Evolutionary conservation across 2,113 vertebrate species (phyloP).

Genomic region (Ceuthmochares aereus): DNA sequence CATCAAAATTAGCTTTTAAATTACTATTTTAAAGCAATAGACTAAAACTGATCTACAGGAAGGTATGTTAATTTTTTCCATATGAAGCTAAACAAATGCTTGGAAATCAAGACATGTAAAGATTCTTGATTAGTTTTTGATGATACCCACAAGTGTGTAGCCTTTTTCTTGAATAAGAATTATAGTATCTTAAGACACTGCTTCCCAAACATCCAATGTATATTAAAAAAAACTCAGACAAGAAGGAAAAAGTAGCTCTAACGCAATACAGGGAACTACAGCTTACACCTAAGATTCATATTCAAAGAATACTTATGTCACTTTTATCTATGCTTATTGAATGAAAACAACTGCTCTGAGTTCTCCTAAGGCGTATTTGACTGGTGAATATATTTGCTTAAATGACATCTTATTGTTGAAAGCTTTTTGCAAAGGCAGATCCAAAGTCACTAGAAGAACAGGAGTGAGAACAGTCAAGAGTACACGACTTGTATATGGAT

Average conservation of each 20-base stretch:
- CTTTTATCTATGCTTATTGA: background rate
- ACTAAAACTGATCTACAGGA: background rate
- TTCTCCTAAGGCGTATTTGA: background rate
- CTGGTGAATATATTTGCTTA: background rate
- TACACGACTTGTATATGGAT: background rate
- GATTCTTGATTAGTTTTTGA: background rate
- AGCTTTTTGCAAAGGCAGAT: background rate
- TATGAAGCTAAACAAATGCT: background rate
- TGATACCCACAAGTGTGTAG: background rate
- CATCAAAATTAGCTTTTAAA: background rate
- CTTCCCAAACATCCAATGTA: background rate
- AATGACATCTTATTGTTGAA: background rate
- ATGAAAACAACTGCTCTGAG: background rate
- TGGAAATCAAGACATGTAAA: background rate
- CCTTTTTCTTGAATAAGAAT: background rate
- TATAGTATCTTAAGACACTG: background rate
- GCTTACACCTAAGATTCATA: background rate
- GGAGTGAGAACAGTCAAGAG: background rate
- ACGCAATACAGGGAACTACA: background rate
- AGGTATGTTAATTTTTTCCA: background rate
- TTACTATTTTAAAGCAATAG: background rate
- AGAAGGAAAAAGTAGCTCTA: background rate
- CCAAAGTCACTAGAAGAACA: background rate
- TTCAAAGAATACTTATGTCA: background rate
- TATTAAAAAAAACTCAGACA: background rate